These are phyloP conservation scores for Hyla sarda DNA, from an alignment of 2,113 vertebrate species.

Conservation along the genomic window DNA sequence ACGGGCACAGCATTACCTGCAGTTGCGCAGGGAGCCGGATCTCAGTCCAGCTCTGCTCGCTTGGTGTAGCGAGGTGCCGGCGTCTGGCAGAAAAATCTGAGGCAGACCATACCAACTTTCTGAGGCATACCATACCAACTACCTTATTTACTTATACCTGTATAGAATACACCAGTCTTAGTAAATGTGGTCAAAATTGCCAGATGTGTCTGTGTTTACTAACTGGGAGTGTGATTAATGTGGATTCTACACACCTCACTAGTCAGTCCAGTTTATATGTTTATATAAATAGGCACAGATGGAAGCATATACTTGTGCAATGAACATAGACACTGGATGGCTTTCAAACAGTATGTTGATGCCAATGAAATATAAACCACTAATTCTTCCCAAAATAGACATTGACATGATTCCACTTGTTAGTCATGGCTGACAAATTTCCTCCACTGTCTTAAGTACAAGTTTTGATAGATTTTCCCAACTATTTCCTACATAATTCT, in stretches of 20 bases:
- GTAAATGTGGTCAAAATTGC: background rate
- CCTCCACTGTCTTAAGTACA: slow-evolving; percentile 30
- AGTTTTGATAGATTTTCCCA: slow-evolving; percentile 33
- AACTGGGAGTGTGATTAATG: slow-evolving; percentile 18
- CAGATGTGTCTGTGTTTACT: slow-evolving; percentile 16
- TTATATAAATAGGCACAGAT: slow-evolving; percentile 34
- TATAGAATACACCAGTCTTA: too few species aligned
- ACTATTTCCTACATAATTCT: slow-evolving; percentile 44
- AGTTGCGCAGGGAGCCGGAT: too few species aligned
- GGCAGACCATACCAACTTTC: too few species aligned
- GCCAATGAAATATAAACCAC: slow-evolving; percentile 52
- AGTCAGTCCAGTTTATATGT: slow-evolving; percentile 18
- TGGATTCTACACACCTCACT: slow-evolving; percentile 41
- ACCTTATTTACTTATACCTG: too few species aligned
- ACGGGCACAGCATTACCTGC: too few species aligned
- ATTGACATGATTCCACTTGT: slow-evolving; percentile 55
- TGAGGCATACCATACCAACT: too few species aligned
- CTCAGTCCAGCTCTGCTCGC: too few species aligned
- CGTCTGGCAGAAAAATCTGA: too few species aligned
- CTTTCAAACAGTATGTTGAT: slow-evolving; percentile 35
- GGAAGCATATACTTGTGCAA: slow-evolving; percentile 39
- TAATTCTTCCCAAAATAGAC: slow-evolving; percentile 31
- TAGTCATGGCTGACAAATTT: slow-evolving; percentile 50
- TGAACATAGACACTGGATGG: slow-evolving; percentile 4
- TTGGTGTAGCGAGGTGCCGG: too few species aligned